Evolutionary conservation across 2,797 vertebrate species (phyloP).

Genomic region (Syncerus caffer): DNA sequence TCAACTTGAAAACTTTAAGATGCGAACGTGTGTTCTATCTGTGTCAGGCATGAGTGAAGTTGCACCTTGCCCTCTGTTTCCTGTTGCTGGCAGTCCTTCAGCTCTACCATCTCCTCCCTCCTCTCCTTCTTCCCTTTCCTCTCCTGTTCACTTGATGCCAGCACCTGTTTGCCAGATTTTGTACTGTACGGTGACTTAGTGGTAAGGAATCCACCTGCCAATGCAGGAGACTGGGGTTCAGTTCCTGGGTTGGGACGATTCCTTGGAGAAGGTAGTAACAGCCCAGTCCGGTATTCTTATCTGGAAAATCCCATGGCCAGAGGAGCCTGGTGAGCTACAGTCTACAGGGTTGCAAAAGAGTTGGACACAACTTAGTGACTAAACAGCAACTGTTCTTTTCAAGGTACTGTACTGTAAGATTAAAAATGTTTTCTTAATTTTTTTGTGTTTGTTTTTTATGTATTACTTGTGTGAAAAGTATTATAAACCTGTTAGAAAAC

Average conservation of each 20-base stretch:
- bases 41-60: background rate
- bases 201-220: background rate
- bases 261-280: background rate
- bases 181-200: background rate
- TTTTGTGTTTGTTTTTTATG: background rate
- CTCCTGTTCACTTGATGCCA: background rate
- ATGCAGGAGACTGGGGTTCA: background rate
- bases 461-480: background rate
- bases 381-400: background rate
- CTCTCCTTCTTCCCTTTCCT: background rate
- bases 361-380: background rate
- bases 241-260: background rate
- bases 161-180: background rate
- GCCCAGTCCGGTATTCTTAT: background rate
- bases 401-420: background rate
- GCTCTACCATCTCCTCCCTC: background rate
- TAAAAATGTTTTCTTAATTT: background rate
- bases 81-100: background rate
- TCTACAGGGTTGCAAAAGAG: background rate
- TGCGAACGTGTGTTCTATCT: background rate
- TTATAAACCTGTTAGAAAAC: background rate
- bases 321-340: background rate
- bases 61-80: background rate
- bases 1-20: background rate
- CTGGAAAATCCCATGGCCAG: background rate